These are phyloP conservation scores for Lithophane ornitopus DNA, from an alignment of 2,888 invertebrate species.

Conservation along the genomic window DNA sequence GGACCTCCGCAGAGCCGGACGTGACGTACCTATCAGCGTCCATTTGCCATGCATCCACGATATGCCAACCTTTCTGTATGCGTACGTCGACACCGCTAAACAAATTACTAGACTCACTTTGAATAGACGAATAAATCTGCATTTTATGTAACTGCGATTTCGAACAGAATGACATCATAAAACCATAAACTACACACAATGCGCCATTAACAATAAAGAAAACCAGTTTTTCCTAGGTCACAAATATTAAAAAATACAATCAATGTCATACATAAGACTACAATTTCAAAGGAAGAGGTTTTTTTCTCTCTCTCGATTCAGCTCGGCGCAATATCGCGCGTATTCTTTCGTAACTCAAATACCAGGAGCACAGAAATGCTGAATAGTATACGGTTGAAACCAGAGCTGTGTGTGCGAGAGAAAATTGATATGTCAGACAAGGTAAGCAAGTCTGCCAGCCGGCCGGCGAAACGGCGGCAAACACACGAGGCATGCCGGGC, in stretches of 20 bases:
- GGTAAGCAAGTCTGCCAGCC: slow-evolving; percentile 81
- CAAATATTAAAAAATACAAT: slow-evolving; percentile 33
- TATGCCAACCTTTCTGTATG: slow-evolving; percentile 65
- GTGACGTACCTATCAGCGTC: slow-evolving; percentile 78
- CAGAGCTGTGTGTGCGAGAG: slow-evolving; percentile 79
- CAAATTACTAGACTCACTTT: slow-evolving; percentile 60
- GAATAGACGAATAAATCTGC: slow-evolving; percentile 58
- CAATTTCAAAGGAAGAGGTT: slow-evolving; percentile 30
- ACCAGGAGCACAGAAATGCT: slow-evolving; percentile 85
- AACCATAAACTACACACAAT: slow-evolving; percentile 57
- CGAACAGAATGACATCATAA: slow-evolving; percentile 39
- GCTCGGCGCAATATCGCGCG: slow-evolving; percentile 79
- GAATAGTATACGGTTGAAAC: slow-evolving; percentile 72
- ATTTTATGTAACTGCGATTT: slow-evolving; percentile 44
- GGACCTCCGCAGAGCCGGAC: slow-evolving; percentile 84
- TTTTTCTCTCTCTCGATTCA: slow-evolving; percentile 52
- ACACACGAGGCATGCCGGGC: slow-evolving; percentile 47
- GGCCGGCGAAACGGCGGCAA: slow-evolving; percentile 63
- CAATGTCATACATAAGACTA: slow-evolving; percentile 33
- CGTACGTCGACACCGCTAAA: slow-evolving; percentile 60
- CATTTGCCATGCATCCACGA: slow-evolving; percentile 71
- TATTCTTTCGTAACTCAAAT: slow-evolving; percentile 88
- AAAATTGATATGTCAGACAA: slow-evolving; percentile 86
- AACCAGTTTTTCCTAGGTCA: slow-evolving; percentile 62
- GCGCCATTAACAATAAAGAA: slow-evolving; percentile 40